These are phyloP conservation scores for Anoplius nigerrimus DNA, from an alignment of 2,888 invertebrate species.

Conservation along the genomic window DNA sequence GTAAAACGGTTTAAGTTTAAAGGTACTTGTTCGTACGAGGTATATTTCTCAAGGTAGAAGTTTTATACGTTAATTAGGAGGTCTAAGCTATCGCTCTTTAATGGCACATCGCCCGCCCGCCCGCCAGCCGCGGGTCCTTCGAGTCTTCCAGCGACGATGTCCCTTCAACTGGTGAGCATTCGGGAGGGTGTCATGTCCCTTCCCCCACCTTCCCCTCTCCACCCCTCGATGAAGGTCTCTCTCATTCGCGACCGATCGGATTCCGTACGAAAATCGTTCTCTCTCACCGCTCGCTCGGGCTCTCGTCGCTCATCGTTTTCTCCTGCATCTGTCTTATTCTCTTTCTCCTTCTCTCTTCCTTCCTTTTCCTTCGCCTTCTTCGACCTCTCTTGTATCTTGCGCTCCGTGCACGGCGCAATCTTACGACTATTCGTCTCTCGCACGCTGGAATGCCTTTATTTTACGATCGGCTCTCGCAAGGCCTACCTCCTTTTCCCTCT, in stretches of 20 bases:
- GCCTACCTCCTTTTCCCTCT: constrained; percentile 23
- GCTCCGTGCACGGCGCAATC: constrained; percentile 39
- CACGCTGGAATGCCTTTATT: too few relatives aligned
- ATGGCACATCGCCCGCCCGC: too few relatives aligned
- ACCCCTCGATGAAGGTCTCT: constrained; percentile 3
- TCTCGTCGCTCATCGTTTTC: neutral
- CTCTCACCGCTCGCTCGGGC: neutral
- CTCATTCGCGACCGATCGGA: neutral
- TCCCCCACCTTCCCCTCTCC: constrained; percentile 4
- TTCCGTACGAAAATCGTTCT: too few relatives aligned
- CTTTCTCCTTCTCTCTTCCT: constrained; percentile 14
- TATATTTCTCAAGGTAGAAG: constrained; percentile 71
- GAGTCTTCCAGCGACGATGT: neutral
- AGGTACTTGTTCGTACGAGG: constrained; percentile 74
- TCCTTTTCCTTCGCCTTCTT: constrained; percentile 29
- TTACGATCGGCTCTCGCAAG: neutral
- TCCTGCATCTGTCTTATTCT: neutral
- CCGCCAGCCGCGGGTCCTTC: neutral
- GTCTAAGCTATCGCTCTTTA: constrained; percentile 25
- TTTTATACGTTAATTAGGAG: constrained; percentile 42
- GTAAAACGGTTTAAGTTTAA: constrained; percentile 69
- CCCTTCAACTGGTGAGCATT: neutral
- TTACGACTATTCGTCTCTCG: constrained; percentile 5
- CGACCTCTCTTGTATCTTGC: constrained; percentile 27
- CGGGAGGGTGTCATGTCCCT: constrained; percentile 2